These are phyloP conservation scores for Brachirus orientalis DNA, from an alignment of 2,113 vertebrate genomes.

Conservation along the genomic window DNA sequence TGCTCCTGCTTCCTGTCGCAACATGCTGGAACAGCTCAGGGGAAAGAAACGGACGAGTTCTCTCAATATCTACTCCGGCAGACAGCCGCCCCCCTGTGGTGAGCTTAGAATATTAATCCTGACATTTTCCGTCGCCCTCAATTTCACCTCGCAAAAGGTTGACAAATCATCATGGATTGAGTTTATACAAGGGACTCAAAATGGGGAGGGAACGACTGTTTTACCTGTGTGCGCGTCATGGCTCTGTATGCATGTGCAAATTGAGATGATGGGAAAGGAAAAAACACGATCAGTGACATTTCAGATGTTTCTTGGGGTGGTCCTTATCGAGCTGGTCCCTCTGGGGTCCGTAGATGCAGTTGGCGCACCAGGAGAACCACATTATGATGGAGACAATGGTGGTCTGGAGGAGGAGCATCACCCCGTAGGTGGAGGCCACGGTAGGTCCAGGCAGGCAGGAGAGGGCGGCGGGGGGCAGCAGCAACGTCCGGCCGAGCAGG, in stretches of 20 bases:
- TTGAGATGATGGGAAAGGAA: fast-evolving
- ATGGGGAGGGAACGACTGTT: background rate
- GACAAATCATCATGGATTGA: background rate
- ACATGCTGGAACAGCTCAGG: constrained; percentile 39
- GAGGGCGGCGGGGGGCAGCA: constrained; percentile 42
- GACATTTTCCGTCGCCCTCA: constrained; percentile 31
- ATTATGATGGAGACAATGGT: constrained; percentile 79
- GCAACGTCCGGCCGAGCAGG: constrained; percentile 59
- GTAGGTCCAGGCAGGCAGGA: constrained; percentile 69
- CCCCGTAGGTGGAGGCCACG: constrained; percentile 75
- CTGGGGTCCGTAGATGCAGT: constrained; percentile 63
- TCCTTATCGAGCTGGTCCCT: constrained; percentile 58
- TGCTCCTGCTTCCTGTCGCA: constrained; percentile 35
- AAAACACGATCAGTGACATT: constrained; percentile 40
- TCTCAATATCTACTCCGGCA: constrained; percentile 33
- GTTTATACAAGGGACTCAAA: background rate
- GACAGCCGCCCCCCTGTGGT: constrained; percentile 36
- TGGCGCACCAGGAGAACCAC: constrained; percentile 78
- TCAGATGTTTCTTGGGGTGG: constrained; percentile 25
- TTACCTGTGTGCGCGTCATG: constrained; percentile 30
- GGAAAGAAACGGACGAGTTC: constrained; percentile 10
- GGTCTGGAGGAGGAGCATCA: constrained; percentile 81
- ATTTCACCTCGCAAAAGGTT: constrained; percentile 13
- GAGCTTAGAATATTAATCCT: constrained; percentile 35
- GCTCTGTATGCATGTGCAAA: constrained; percentile 39